Evolutionary conservation across 2,888 invertebrate species (phyloP).

Genomic region (Drosophila antonietae): DNA sequence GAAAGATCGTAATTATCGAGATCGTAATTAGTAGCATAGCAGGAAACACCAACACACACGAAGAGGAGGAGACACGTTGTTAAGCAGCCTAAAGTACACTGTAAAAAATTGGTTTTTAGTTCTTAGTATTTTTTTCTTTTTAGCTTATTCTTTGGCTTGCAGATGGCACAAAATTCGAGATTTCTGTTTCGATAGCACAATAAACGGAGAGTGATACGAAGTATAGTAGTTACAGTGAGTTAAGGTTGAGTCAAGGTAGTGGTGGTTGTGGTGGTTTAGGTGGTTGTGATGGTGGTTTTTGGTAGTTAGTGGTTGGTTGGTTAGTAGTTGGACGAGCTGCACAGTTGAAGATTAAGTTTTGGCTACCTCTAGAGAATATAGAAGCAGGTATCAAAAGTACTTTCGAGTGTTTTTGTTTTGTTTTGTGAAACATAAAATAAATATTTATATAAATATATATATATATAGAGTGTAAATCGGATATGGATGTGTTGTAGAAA

Average conservation of each 20-base stretch:
- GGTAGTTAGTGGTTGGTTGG: slow-evolving; percentile 33
- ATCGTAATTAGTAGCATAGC: slow-evolving; percentile 60
- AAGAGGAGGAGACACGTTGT: slow-evolving; percentile 63
- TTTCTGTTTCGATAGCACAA: slow-evolving; percentile 57
- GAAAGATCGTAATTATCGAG: slow-evolving; percentile 20
- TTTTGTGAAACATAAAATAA: slow-evolving; percentile 30
- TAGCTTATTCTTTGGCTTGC: slow-evolving; percentile 34
- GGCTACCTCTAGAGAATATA: slow-evolving; percentile 80
- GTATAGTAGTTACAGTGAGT: slow-evolving; percentile 59
- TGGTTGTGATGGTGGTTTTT: slow-evolving; percentile 37
- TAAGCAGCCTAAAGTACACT: slow-evolving; percentile 73
- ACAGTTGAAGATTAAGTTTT: slow-evolving; percentile 65
- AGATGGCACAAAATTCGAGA: slow-evolving; percentile 37
- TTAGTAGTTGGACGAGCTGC: slow-evolving; percentile 74
- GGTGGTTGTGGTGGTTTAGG: slow-evolving; percentile 27
- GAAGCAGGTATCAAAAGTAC: slow-evolving; percentile 75
- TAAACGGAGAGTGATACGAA: slow-evolving; percentile 58
- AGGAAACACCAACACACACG: slow-evolving; percentile 67
- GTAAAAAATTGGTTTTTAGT: slow-evolving; percentile 61
- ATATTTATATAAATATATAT: slow-evolving; percentile 3
- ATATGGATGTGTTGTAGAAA: slow-evolving; percentile 36
- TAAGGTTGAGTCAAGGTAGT: slow-evolving; percentile 45
- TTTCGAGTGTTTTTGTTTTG: slow-evolving; percentile 30
- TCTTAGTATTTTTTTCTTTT: slow-evolving; percentile 23
- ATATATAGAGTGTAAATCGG: slow-evolving; percentile 35